Base-by-base conservation (phyloP, 2,113 vertebrate species). In the Spea bombifrons region DNA sequence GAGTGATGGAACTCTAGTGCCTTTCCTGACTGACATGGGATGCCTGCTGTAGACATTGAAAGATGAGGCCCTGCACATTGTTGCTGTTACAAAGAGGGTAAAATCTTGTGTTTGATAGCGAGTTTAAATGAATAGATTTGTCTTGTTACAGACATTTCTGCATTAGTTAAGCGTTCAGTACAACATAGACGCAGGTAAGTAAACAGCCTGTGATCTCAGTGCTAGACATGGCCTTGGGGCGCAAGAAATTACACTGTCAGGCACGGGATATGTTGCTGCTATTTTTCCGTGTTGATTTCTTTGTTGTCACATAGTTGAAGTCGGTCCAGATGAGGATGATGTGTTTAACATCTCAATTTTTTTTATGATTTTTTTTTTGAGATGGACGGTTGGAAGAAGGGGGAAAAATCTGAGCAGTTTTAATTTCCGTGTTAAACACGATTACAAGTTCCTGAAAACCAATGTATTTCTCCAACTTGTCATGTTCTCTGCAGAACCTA, bases 181-280 rank as follows among this genome's bases (percentile, higher is more conserved):
- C 89, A 87, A 87, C 84, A 80, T 84, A 88, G 87, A 89, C 90
- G 90, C 88, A 93, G 88, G 90, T 94, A 94, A 95, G 92, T 94
- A 96, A 96, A 95, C 92, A 94, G 93, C 88, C 92, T 94, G 90
- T 94, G 90, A 94, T 94, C 96, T 93, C 92, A 86, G 84, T 84
- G 87, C 88, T 93, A 97, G 94, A 98, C 95, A 93, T 90, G 86
- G 95, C 96, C 90, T 90, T 85, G 86, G 94, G 96, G 95, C 91
- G 94, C 88, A 92, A 92, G 91, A 95, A 97, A 96, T 96, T 96
- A 95, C 92, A 92, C 93, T 96, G 95, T 95, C 94, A 93, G 93
- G 86, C 86, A 88, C 89, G 92, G 95, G 93, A 95, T 95, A 92
- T 94, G 93, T 93, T 93, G 88, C 86, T 91, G 87, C 93, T 94